Percentiles rank a stretch among this genome's conserved stretches.
Evolutionary conservation across 92 coral and sea anemone species (phyloP).

Genomic region (Epizoanthus illoricatus): DNA sequence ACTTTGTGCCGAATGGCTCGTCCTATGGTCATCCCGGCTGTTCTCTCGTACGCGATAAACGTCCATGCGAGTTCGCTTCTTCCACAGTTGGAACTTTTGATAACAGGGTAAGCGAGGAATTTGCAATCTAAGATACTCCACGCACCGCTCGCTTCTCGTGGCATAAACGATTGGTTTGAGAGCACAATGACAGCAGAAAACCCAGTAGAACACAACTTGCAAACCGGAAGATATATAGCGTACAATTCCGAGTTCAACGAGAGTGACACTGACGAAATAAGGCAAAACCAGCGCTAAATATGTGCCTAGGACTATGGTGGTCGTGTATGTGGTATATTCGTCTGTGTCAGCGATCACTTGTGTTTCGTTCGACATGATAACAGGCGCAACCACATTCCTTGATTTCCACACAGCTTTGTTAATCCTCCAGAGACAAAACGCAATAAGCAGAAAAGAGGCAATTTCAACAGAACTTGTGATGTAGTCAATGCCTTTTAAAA

Average conservation of each 20-base stretch:
- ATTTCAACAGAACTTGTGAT: slow-evolving; percentile 11
- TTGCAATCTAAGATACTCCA: slow-evolving; percentile 4
- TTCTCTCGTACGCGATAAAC: not conserved
- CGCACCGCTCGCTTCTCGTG: slow-evolving; percentile 4
- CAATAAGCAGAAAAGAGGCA: slow-evolving; percentile 12
- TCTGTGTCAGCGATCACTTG: not conserved
- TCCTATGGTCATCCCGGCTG: not conserved
- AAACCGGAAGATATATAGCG: slow-evolving; percentile 9
- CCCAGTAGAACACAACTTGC: slow-evolving; percentile 15
- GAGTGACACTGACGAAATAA: not conserved
- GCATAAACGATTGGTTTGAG: slow-evolving; percentile 30
- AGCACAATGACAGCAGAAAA: slow-evolving; percentile 30
- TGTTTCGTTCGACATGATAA: not conserved
- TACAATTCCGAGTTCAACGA: not conserved
- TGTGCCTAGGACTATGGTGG: slow-evolving; percentile 1
- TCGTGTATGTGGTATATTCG: not conserved
- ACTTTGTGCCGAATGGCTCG: not conserved
- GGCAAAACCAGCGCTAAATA: slow-evolving; percentile 16
- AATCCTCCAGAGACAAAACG: slow-evolving; percentile 22
- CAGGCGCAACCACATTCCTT: not conserved
- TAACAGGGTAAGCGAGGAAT: slow-evolving; percentile 4
- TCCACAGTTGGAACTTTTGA: slow-evolving; percentile 1
- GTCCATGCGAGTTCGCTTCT: slow-evolving; percentile 13
- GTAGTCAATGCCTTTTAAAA: not conserved
- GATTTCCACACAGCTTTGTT: not conserved